phyloP scores from a whole-genome alignment of 2,888 invertebrate species.

The Rhorus exstirpatorius region DNA sequence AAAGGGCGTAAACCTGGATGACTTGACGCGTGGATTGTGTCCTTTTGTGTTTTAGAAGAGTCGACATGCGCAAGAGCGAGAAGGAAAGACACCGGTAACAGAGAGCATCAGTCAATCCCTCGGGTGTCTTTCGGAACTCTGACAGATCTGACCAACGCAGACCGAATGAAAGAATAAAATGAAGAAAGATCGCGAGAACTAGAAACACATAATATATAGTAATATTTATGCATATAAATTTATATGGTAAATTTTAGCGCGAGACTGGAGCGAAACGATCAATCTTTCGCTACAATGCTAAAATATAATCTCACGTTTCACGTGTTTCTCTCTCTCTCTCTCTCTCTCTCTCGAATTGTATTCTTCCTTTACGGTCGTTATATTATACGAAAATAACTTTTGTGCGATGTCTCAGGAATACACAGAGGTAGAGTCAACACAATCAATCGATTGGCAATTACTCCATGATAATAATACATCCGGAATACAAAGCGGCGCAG shows the following conservation, averaged over 20 bases:
- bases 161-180: constrained; percentile 42
- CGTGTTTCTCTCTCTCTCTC: too few species aligned
- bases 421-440: constrained; percentile 55
- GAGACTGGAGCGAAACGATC: constrained; percentile 61
- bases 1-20: constrained; percentile 14
- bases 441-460: constrained; percentile 68
- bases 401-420: constrained; percentile 21
- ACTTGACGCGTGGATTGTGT: neutral
- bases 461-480: constrained; percentile 56
- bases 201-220: constrained; percentile 10
- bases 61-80: constrained; percentile 19
- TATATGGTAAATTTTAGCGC: constrained; percentile 40
- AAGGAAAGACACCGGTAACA: constrained; percentile 14
- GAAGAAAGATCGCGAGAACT: constrained; percentile 46
- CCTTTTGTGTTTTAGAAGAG: constrained; percentile 3
- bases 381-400: constrained; percentile 43
- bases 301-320: constrained; percentile 64
- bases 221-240: neutral
- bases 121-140: constrained; percentile 57
- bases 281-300: constrained; percentile 64
- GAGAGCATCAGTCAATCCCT: constrained; percentile 56
- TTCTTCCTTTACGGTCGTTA: constrained; percentile 31
- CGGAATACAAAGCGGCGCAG: constrained; percentile 60
- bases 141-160: constrained; percentile 62
- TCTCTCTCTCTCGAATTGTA: constrained; percentile 45